Percentiles rank a stretch among this genome's conserved stretches.
These are phyloP conservation scores for Metopolophium dirhodum DNA, from an alignment of 1,140 invertebrate species.

Conservation along the genomic window DNA sequence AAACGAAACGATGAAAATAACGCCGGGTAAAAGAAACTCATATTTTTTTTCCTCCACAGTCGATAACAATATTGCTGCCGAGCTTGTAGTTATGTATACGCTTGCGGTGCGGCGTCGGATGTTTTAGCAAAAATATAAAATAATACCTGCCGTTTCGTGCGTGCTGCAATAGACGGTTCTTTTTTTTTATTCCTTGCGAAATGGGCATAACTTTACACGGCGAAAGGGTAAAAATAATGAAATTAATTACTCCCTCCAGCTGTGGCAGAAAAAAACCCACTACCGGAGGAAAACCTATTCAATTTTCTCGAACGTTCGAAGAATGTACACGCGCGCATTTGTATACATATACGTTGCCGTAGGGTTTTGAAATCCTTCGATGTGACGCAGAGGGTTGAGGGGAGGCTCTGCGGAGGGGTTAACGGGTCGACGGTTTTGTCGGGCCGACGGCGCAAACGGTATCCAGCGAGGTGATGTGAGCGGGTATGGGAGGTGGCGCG, in stretches of 20 bases:
- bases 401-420: neutral
- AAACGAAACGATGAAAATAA: slow-evolving; percentile 4
- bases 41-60: neutral
- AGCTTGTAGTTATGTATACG: neutral
- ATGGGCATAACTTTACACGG: neutral
- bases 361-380: neutral
- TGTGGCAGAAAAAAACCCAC: neutral
- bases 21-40: neutral
- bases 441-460: neutral
- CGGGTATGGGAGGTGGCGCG: neutral
- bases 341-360: neutral
- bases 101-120: neutral
- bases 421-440: slow-evolving; percentile 54
- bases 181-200: neutral
- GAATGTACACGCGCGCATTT: neutral
- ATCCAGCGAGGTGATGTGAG: neutral
- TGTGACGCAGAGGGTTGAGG: neutral
- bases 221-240: neutral
- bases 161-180: neutral
- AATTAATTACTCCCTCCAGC: neutral
- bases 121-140: neutral
- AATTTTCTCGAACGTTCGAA: neutral
- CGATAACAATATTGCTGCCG: neutral
- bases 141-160: neutral
- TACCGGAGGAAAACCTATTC: slow-evolving; percentile 25